Base-by-base conservation (phyloP, 1,140 invertebrate genomes). In the Drosophila eugracilis region DNA sequence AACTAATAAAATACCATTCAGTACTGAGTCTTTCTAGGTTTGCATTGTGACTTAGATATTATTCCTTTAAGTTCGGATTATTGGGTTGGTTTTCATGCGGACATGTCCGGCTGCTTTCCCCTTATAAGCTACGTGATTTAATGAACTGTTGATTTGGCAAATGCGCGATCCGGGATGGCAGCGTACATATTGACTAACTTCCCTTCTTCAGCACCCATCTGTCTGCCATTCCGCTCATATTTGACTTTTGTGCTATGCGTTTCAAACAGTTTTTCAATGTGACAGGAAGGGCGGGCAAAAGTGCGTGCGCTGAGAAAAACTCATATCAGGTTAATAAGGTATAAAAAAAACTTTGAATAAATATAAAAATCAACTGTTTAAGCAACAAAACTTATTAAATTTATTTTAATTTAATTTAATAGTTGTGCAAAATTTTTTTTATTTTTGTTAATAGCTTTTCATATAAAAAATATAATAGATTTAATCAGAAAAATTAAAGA, bases 101-200 rank as follows among this genome's bases (percentile, higher is more conserved):
- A 21, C 44, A 59, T 55, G 36, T 41, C 55, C 39, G 7, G 36
- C 39, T 24, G 36, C 2, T n/a, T 50, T 62, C 10, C 12, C 26
- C 7, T 21, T 37, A 32, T 45, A 44, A 22, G 36, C 53, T 60
- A 49, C 41, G 59, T 60, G 76, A 76, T 80, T 86, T 80, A 80
- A 86, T 85, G 66, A 85, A 84, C 80, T 80, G 66, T 86, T 76
- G 80, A 80, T 69, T 85, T 67, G 75, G 54, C 48, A 63, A 85
- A 85, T 69, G 45, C 36, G 58, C 60, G 55, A 72, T 55, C 22
- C 26, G 36, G 37, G 30, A 47, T 54, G 49, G 49, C 50, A 75
- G 21, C 47, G 75, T 59, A 85, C 83, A 85, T 85, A 78, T 83
- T 83, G 83, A 59, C 62, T 5, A 22, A 28, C 41, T 32, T 19